phyloP scores from a whole-genome alignment of 2,113 vertebrate species.

The Nanger granti region DNA sequence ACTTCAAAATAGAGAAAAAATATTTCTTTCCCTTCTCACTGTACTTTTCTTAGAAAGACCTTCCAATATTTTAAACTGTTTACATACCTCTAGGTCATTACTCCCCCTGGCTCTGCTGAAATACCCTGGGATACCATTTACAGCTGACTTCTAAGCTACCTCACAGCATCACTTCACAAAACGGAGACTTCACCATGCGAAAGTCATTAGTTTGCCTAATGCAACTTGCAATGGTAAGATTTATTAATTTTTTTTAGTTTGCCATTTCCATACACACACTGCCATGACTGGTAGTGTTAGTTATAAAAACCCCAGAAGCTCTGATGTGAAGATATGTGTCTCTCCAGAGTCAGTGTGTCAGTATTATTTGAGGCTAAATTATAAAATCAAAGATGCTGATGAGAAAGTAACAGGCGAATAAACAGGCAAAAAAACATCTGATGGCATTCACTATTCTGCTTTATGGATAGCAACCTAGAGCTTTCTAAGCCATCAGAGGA shows the following conservation, averaged over 20 bases:
- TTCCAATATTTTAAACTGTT: constrained; percentile 79
- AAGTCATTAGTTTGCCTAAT: constrained; percentile 73
- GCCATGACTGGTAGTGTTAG: constrained; percentile 37
- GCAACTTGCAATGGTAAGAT: constrained; percentile 52
- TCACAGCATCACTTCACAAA: constrained; percentile 77
- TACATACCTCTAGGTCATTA: constrained; percentile 75
- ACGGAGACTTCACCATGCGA: constrained; percentile 72
- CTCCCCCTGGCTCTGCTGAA: constrained; percentile 72
- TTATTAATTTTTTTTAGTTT: constrained; percentile 13
- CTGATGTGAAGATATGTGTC: constrained; percentile 36
- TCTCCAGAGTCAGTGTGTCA: constrained; percentile 55
- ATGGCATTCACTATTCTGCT: constrained; percentile 59
- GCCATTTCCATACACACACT: constrained; percentile 58
- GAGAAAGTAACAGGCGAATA: neutral
- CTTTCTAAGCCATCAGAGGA: constrained; percentile 43
- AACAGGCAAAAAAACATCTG: neutral
- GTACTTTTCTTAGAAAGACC: constrained; percentile 75
- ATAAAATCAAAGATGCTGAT: neutral
- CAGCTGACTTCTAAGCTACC: constrained; percentile 75
- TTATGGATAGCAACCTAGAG: constrained; percentile 49
- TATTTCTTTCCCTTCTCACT: constrained; percentile 58
- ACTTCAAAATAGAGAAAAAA: constrained; percentile 54
- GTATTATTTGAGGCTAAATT: constrained; percentile 31
- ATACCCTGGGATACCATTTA: constrained; percentile 75
- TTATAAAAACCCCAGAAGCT: constrained; percentile 61